Evolutionary conservation across 1,140 invertebrate species (phyloP).

Genomic region (Pomacea maculata): DNA sequence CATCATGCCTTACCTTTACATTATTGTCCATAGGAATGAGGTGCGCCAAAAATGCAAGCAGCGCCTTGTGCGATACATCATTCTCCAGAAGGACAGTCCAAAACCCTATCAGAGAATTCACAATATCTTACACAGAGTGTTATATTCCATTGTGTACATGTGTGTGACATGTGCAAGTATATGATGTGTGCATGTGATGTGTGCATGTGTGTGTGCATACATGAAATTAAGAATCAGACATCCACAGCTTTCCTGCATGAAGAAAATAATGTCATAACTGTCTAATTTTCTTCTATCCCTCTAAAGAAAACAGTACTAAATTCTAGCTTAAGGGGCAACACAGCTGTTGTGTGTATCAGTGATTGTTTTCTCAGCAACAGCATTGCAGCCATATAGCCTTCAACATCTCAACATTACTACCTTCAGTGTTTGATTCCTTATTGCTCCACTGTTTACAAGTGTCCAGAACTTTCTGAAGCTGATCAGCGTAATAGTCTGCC

Average conservation of each 20-base stretch:
- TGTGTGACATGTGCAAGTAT: too few relatives aligned
- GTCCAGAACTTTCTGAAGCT: constrained; percentile 42
- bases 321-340: too few relatives aligned
- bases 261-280: too few relatives aligned
- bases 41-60: constrained; percentile 69
- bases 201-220: too few relatives aligned
- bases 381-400: too few relatives aligned
- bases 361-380: too few relatives aligned
- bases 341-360: too few relatives aligned
- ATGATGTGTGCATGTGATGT: too few relatives aligned
- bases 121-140: background rate
- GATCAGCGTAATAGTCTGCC: constrained; percentile 38
- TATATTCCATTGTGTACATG: background rate
- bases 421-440: constrained; percentile 27
- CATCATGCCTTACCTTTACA: background rate
- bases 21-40: constrained; percentile 55
- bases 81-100: constrained; percentile 69
- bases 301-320: too few relatives aligned
- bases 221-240: background rate
- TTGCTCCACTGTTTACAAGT: constrained; percentile 38
- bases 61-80: constrained; percentile 66
- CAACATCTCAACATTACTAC: constrained; percentile 13
- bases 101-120: constrained; percentile 56
- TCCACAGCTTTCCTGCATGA: too few relatives aligned
- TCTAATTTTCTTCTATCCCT: too few relatives aligned